phyloP scores from a whole-genome alignment of 1,140 invertebrate species.

The Drosophila kepulauana region DNA sequence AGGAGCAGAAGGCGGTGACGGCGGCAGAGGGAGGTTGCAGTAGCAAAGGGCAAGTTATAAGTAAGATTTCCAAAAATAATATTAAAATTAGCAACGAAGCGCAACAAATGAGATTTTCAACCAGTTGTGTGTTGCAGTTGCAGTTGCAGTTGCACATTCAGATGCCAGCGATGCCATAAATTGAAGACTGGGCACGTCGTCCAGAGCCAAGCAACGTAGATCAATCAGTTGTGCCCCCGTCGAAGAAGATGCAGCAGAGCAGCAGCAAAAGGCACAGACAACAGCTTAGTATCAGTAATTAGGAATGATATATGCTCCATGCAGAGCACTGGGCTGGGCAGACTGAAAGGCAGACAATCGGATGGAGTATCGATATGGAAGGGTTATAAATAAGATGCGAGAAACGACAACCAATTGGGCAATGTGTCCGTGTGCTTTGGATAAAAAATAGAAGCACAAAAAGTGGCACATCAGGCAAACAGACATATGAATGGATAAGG shows the following conservation, averaged over 20 bases:
- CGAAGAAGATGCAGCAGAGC: constrained; percentile 4
- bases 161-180: constrained; percentile 53
- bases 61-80: constrained; percentile 81
- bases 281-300: constrained; percentile 77
- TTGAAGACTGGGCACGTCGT: constrained; percentile 55
- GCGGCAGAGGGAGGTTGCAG: neutral
- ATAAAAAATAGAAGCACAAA: constrained; percentile 31
- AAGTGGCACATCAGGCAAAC: constrained; percentile 14
- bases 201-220: constrained; percentile 48
- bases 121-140: constrained; percentile 27
- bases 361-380: constrained; percentile 46
- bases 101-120: constrained; percentile 74
- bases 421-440: constrained; percentile 24
- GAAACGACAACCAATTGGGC: constrained; percentile 16
- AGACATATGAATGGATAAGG: constrained; percentile 15
- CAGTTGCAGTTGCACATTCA: constrained; percentile 21
- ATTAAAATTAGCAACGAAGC: constrained; percentile 81
- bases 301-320: constrained; percentile 63
- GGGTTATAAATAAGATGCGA: constrained; percentile 67
- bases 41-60: constrained; percentile 65
- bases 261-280: constrained; percentile 36
- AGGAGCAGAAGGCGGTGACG: constrained; percentile 4
- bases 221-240: constrained; percentile 60
- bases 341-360: constrained; percentile 11
- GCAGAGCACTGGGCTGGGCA: constrained; percentile 21